Conservation (phyloP, 64 coral and sea anemone genomes). For the Cladopsammia gracilis region DNA sequence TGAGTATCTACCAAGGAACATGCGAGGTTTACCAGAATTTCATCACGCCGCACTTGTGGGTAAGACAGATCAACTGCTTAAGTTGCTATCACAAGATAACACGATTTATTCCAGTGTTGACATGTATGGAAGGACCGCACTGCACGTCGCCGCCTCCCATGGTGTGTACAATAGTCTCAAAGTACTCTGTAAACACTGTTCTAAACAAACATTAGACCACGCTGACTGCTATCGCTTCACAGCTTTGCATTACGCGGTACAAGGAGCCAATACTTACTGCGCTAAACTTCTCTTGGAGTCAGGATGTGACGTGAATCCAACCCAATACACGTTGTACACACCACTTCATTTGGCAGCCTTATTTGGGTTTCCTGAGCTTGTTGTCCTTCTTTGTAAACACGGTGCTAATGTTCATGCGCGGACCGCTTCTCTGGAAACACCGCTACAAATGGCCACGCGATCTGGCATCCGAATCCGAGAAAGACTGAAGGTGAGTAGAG, state of each 20-base stretch:
- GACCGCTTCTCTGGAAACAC: constrained; percentile 49
- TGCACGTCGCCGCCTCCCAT: constrained; percentile 61
- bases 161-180: constrained; percentile 41
- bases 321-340: constrained; percentile 4
- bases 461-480: constrained; percentile 60
- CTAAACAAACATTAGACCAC: constrained; percentile 32
- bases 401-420: constrained; percentile 59
- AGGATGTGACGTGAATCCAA: constrained; percentile 36
- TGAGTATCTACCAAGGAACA: not conserved
- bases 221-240: constrained; percentile 64
- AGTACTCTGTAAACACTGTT: constrained; percentile 45
- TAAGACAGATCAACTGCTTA: not conserved
- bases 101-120: constrained; percentile 6
- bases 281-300: constrained; percentile 52
- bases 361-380: constrained; percentile 54
- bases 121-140: constrained; percentile 49
- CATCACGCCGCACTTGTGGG: constrained; percentile 1
- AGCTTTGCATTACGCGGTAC: constrained; percentile 77
- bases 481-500: not conserved
- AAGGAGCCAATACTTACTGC: constrained; percentile 37
- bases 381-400: constrained; percentile 59
- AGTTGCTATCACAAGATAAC: not conserved
- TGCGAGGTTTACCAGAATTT: constrained; percentile 5
- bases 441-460: constrained; percentile 50
- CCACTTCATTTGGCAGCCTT: constrained; percentile 71